Conservation (phyloP, 2,888 invertebrate genomes). For the Heliconius charithonia region DNA sequence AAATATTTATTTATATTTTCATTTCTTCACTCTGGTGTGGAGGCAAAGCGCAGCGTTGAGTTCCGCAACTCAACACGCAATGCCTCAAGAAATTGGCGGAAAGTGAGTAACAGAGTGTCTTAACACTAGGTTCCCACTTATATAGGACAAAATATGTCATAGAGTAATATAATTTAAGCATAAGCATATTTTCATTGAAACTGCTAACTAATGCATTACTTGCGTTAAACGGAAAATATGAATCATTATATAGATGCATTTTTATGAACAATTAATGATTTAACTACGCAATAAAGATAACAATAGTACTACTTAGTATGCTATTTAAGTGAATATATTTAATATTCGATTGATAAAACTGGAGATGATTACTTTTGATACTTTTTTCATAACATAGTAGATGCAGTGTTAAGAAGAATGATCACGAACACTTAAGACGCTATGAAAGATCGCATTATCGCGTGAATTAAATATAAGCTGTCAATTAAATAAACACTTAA, state of each 20-base stretch:
- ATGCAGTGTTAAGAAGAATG: slow-evolving; percentile 25
- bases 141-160: too few species aligned
- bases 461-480: slow-evolving; percentile 62
- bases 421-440: slow-evolving; percentile 48
- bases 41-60: too few species aligned
- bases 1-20: too few species aligned
- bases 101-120: too few species aligned
- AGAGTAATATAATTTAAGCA: too few species aligned
- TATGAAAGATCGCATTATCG: slow-evolving; percentile 64
- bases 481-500: slow-evolving; percentile 22
- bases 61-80: too few species aligned
- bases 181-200: background rate
- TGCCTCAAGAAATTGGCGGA: too few species aligned
- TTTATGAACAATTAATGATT: background rate
- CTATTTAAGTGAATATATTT: background rate
- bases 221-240: background rate
- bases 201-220: background rate
- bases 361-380: background rate
- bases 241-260: background rate
- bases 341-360: background rate
- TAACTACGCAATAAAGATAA: background rate
- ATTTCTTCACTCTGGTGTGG: too few species aligned
- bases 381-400: background rate
- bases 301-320: background rate
- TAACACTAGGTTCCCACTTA: too few species aligned